Evolutionary conservation across 2,888 invertebrate species (phyloP), one percentile per base, ranked within the genome.

Genomic region (Merodon equestris): DNA sequence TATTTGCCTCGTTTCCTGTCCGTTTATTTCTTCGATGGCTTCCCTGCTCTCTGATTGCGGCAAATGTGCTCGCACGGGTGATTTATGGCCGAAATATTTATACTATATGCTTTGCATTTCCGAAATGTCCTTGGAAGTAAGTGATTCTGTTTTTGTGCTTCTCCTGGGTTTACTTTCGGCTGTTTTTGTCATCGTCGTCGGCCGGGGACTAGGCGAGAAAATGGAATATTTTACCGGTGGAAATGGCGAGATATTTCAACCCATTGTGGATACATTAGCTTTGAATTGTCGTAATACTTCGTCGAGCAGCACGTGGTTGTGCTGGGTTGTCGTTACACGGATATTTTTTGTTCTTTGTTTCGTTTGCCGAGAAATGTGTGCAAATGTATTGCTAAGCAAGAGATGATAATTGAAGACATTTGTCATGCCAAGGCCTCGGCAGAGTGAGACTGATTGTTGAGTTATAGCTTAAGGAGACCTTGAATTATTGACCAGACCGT

Each of bases 1-100:
- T 27, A 27, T 27, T 45, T 53, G 36, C 18, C 13, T 1, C 9
- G 14, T 27, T 58, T 57, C 13, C 53, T 38, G 53, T 51, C 38
- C 27, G 34, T 15, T 47, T 42, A 40, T 45, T 15, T 51, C 13
- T 27, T 51, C 51, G 14, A 38, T 13, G 38, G 15, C 50, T 57
- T 61, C 36, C 54, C 48, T 44, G 42, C 50, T 18, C 36, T 58
- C 57, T 79, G 73, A 79, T 68, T 79, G 74, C 68, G 67, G 63
- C 68, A 71, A 71, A 79, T 79, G 61, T 74, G 77, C 60, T 64
- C 47, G 74, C 74, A 73, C 48, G 73, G 58, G 42, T 79, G 73
- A 79, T 79, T 79, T 74, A 79, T 79, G 68, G 67, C 47, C 68
- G 50, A 68, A 79, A 74, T 68, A 79, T 73, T 77, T 67, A 63